These are phyloP conservation scores for Herpetotheres cachinnans DNA, from an alignment of 2,113 vertebrate species.

Conservation along the genomic window DNA sequence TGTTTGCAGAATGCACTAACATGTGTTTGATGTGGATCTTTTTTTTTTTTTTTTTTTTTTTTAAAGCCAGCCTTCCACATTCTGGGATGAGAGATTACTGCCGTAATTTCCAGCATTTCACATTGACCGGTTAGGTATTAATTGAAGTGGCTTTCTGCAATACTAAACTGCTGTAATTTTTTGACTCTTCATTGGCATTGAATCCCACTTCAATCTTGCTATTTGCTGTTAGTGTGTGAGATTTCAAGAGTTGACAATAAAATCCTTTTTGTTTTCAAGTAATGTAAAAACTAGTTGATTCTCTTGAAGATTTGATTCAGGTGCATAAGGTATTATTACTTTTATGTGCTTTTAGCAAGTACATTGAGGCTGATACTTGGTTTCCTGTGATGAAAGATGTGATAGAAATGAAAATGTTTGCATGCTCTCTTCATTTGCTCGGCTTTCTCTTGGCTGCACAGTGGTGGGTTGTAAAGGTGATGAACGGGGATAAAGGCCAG, in stretches of 20 bases:
- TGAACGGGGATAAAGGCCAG: background rate
- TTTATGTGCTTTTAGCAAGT: background rate
- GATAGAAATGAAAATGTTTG: background rate
- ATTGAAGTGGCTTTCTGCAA: background rate
- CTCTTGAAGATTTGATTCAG: no score
- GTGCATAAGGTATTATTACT: fast-evolving
- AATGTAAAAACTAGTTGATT: fast-evolving
- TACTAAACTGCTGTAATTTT: background rate
- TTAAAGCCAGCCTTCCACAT: fast-evolving
- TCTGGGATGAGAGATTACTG: background rate
- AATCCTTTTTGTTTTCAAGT: background rate
- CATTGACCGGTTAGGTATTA: fast-evolving
- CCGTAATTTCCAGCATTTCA: background rate
- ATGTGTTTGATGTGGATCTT: background rate
- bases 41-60: no score
- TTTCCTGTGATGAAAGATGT: background rate
- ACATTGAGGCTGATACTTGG: fast-evolving
- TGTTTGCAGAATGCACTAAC: background rate
- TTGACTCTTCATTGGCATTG: fast-evolving
- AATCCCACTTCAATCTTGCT: background rate
- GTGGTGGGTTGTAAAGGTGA: background rate
- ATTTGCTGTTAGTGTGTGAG: fast-evolving
- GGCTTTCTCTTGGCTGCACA: background rate
- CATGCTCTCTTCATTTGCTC: fast-evolving
- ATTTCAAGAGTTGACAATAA: background rate